Evolutionary conservation across 1,140 invertebrate genomes (phyloP).

Genomic region (Eupristina koningsbergeri): DNA sequence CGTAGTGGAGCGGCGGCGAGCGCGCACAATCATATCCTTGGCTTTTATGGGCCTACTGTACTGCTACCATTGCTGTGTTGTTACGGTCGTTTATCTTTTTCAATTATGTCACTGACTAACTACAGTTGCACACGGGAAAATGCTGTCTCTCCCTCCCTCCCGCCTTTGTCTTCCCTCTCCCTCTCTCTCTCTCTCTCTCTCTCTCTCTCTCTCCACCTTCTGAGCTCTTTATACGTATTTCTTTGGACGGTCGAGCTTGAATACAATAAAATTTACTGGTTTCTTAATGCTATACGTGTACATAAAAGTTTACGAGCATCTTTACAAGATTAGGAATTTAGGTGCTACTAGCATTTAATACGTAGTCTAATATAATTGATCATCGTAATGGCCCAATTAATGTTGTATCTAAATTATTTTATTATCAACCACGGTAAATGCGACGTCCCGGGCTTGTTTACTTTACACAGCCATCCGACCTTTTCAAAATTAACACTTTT

Average conservation of each 20-base stretch:
- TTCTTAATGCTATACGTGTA: conserved; percentile 29
- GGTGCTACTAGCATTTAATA: conserved; percentile 14
- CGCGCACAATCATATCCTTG: conserved; percentile 44
- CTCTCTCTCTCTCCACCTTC: not conserved
- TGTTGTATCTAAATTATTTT: not conserved
- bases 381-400: not conserved
- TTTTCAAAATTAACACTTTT: not conserved
- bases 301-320: conserved; percentile 43
- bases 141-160: conserved; percentile 30
- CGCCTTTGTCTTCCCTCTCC: conserved; percentile 17
- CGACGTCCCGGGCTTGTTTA: too few species aligned
- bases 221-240: conserved; percentile 14
- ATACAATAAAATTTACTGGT: conserved; percentile 47
- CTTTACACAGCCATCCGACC: not conserved
- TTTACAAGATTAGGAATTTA: conserved; percentile 43
- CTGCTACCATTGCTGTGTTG: conserved; percentile 34
- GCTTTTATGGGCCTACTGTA: conserved; percentile 37
- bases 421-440: not conserved
- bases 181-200: conserved; percentile 34
- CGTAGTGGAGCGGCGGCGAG: conserved; percentile 8
- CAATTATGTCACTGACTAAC: conserved; percentile 51
- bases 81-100: conserved; percentile 51
- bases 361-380: conserved; percentile 30
- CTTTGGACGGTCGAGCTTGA: conserved; percentile 10
- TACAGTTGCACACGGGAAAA: conserved; percentile 29